These are phyloP conservation scores for Paramisgurnus dabryanus DNA, from an alignment of 2,113 vertebrate species.

Conservation along the genomic window DNA sequence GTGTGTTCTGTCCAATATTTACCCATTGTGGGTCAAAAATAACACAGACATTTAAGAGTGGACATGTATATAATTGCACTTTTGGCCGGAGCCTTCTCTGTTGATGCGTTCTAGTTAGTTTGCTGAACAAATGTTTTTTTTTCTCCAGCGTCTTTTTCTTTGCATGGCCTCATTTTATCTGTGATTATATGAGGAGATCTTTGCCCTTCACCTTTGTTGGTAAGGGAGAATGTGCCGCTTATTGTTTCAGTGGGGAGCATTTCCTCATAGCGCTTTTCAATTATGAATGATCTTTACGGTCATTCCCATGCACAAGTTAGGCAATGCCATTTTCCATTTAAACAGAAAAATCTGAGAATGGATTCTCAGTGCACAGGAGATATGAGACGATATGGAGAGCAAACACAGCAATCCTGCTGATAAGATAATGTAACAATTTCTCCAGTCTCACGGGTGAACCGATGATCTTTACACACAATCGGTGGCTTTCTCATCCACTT, in stretches of 20 bases:
- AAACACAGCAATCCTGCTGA: slow-evolving; percentile 14
- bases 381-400: not conserved
- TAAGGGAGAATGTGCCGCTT: not conserved
- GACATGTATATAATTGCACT: too few species aligned
- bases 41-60: too few species aligned
- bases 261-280: slow-evolving; percentile 3
- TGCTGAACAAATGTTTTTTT: not conserved
- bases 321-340: slow-evolving; percentile 16
- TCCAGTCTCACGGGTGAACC: not conserved
- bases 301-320: not conserved
- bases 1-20: too few species aligned
- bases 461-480: not conserved
- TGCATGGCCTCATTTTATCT: not conserved
- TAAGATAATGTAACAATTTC: slow-evolving; percentile 15
- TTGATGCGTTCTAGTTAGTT: too few species aligned
- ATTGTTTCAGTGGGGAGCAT: not conserved
- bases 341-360: slow-evolving; percentile 2
- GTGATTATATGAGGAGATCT: not conserved
- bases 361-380: not conserved
- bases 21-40: too few species aligned
- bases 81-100: too few species aligned
- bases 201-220: slow-evolving; percentile 4
- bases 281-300: slow-evolving; percentile 13
- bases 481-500: not conserved
- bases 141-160: not conserved